phyloP scores from a whole-genome alignment of 2,797 vertebrate genomes.

The Gallirallus australis region DNA sequence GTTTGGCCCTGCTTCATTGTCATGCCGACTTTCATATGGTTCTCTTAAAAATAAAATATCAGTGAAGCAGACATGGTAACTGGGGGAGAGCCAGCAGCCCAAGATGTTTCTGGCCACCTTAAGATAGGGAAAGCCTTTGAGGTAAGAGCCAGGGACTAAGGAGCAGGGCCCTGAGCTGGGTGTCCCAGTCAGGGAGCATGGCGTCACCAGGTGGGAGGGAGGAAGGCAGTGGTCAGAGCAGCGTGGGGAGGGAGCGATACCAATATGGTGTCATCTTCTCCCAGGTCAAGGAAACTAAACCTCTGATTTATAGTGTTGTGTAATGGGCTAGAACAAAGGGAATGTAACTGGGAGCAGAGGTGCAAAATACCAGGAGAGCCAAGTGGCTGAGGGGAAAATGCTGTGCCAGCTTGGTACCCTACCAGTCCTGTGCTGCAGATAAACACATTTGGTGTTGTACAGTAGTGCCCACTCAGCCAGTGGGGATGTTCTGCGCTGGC shows the following conservation, averaged over 20 bases:
- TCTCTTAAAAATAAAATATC: conserved; percentile 1
- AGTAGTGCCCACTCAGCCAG: not conserved
- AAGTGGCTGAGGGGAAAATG: not conserved
- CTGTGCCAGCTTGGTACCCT: not conserved
- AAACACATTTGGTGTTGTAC: rapidly evolving
- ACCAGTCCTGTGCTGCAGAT: not conserved
- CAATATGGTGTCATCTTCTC: not conserved
- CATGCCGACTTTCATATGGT: conserved; percentile 6
- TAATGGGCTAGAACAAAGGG: not conserved
- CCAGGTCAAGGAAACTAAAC: not conserved
- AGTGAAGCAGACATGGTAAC: not conserved
- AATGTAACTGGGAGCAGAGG: not conserved
- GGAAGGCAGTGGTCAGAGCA: not conserved
- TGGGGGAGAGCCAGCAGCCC: not conserved
- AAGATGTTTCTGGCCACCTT: not conserved
- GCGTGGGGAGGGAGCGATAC: rapidly evolving
- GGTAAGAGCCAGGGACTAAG: not conserved
- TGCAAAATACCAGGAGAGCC: not conserved
- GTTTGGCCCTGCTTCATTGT: conserved; percentile 24
- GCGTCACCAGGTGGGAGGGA: rapidly evolving
- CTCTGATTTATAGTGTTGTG: rapidly evolving
- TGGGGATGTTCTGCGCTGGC: not conserved
- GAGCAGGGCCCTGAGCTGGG: not conserved
- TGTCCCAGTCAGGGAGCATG: not conserved
- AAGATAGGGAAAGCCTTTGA: not conserved